phyloP scores from a whole-genome alignment of 2,113 vertebrate species.

The Oophaga pumilio region DNA sequence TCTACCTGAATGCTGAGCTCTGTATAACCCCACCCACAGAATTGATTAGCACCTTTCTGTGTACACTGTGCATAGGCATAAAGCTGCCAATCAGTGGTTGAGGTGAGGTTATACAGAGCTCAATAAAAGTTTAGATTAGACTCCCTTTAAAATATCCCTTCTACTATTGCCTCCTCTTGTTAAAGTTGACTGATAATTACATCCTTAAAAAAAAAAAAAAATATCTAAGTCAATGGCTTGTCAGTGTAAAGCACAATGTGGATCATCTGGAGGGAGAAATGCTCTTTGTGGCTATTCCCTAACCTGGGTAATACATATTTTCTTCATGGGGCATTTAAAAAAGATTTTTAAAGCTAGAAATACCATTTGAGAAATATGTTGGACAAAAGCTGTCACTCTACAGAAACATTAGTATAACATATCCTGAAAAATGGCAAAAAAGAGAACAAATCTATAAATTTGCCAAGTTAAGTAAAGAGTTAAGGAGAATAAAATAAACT shows the following conservation, averaged over 20 bases:
- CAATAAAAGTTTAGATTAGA: too few species aligned
- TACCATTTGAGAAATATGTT: neutral
- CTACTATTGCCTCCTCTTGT: neutral
- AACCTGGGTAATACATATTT: neutral
- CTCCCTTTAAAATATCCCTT: neutral
- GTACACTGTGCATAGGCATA: too few species aligned
- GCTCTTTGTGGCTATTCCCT: neutral
- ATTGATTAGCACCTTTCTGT: too few species aligned
- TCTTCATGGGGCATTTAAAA: neutral
- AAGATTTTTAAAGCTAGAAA: neutral
- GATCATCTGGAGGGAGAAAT: too few species aligned
- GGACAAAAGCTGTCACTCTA: neutral
- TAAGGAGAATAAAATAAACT: constrained; percentile 20
- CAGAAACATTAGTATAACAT: neutral
- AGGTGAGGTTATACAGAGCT: too few species aligned
- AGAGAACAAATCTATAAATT: neutral
- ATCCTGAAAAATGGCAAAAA: neutral
- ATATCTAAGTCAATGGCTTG: neutral
- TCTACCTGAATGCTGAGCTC: too few species aligned
- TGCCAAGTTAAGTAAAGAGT: constrained; percentile 1
- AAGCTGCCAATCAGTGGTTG: too few species aligned
- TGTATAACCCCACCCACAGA: too few species aligned
- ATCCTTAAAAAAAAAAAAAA: neutral
- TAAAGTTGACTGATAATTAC: neutral
- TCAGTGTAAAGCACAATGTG: neutral